These are phyloP conservation scores for Merops nubicus DNA, from an alignment of 2,113 vertebrate genomes.

Conservation along the genomic window DNA sequence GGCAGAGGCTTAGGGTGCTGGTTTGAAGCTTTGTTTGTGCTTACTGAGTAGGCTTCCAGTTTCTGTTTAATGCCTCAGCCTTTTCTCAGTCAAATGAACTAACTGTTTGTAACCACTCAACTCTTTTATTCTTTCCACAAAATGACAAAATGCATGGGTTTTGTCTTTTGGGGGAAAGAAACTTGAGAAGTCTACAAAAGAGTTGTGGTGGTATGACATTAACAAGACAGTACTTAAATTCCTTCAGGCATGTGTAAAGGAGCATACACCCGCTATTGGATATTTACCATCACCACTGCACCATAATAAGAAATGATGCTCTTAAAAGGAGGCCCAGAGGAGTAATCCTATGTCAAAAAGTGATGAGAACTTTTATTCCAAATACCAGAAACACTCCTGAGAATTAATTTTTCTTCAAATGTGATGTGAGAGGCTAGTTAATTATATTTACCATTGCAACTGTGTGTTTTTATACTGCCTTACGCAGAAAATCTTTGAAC, in stretches of 20 bases:
- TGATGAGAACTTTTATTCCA: conserved; percentile 24
- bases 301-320: neutral
- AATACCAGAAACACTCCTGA: conserved; percentile 33
- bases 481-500: neutral
- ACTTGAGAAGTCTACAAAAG: neutral
- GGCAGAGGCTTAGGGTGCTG: neutral
- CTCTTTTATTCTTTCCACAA: neutral
- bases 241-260: neutral
- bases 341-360: conserved; percentile 23
- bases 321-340: conserved; percentile 12
- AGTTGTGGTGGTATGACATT: neutral
- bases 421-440: neutral
- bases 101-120: neutral
- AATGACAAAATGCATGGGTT: neutral
- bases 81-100: neutral
- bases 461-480: neutral
- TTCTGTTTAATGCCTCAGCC: neutral
- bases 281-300: neutral
- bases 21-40: neutral
- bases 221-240: neutral
- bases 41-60: neutral
- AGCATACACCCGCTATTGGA: neutral
- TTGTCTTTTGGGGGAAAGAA: neutral
- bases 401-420: conserved; percentile 7
- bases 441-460: neutral